Base-by-base conservation (phyloP, 2,888 invertebrate genomes). In the Microctonus brassicae region DNA sequence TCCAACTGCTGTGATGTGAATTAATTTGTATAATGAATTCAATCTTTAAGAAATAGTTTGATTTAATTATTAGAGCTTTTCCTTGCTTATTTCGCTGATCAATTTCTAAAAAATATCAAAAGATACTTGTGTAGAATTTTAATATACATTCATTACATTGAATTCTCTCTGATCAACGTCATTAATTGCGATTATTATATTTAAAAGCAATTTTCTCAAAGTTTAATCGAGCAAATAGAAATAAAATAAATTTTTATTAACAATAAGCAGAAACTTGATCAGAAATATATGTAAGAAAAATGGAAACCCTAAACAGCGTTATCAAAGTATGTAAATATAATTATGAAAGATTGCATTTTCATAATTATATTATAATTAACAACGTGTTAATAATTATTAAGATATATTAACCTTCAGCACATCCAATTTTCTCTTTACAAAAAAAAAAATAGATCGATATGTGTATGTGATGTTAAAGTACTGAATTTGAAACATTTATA, bases 1-100 rank as follows among this genome's bases (percentile, higher is more conserved):
- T 78, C 77, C 77, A 76, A 77, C 72, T 74, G 70, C 78, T 78
- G 78, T 78, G 78, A 77, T 77, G 75, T 64, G 34, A 69, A 69
- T 55, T 65, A 53, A 67, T 70, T 66, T 75, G 71, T 63, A 74
- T 65, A 75, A 71, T 74, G 39, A 58, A 60, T 73, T 75, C 72
- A 67, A 53, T n/a, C 68, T 71, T 70, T 69, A 63, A 66, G 42
- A 63, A 69, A 69, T 36, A 33, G 64, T 36, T 39, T 53, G 22
- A 20, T 10, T 13, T 13, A 11, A 22, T 10, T 47, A 11, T 52
- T 26, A n/a, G n/a, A n/a, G n/a, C n/a, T n/a, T 36, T 70, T 57
- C 26, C 53, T n/a, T n/a, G 64, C 55, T 60, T 61, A 68, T 67
- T 70, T 58, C 62, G 3, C 36, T 11, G 36, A 11, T 36, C 1